phyloP scores from a whole-genome alignment of 2,797 vertebrate species.

The Denticeps clupeoides region DNA sequence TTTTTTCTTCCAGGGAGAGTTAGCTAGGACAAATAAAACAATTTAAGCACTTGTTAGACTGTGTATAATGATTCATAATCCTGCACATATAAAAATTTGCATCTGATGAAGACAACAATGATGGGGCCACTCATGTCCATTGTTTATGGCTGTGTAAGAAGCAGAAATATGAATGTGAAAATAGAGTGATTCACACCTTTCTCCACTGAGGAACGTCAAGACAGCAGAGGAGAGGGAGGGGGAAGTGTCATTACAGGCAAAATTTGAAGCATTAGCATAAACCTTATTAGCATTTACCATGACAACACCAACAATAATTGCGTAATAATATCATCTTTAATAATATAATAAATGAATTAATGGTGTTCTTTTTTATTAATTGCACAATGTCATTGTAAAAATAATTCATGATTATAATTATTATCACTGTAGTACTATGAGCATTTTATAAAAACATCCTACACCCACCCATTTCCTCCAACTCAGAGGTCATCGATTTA shows the following conservation, averaged over 20 bases:
- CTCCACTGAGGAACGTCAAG: constrained; percentile 51
- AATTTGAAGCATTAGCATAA: neutral
- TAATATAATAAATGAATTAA: no score
- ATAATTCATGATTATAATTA: no score
- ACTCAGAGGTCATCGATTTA: constrained; percentile 92
- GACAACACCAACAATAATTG: no score
- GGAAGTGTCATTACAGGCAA: neutral
- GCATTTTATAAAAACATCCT: no score
- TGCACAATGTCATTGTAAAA: no score
- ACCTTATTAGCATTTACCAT: no score
- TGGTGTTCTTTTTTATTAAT: no score
- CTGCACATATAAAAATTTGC: constrained; percentile 30
- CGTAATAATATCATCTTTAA: no score
- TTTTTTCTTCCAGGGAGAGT: constrained; percentile 88
- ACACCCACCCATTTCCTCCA: constrained; percentile 88
- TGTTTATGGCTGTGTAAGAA: constrained; percentile 30
- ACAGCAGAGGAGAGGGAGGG: constrained; percentile 7
- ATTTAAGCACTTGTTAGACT: no score
- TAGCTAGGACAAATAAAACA: constrained; percentile 46
- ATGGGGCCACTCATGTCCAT: no score
- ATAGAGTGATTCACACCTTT: constrained; percentile 59
- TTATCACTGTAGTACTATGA: no score
- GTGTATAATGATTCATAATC: constrained; percentile 31
- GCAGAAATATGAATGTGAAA: neutral
- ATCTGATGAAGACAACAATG: no score